Base-by-base conservation (phyloP, 1,140 invertebrate genomes). In the Polyergus mexicanus region DNA sequence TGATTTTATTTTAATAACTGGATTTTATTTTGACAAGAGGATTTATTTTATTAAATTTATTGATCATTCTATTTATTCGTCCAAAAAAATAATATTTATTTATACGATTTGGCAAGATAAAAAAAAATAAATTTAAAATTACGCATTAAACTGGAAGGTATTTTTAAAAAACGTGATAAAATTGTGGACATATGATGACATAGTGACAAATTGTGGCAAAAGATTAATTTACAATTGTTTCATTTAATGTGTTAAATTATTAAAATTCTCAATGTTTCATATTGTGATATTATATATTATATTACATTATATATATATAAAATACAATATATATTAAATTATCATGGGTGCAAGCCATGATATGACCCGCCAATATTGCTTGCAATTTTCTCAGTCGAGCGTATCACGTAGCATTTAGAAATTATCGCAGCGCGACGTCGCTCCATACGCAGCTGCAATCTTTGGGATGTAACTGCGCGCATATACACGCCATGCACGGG, bases 381-480 rank as follows among this genome's bases (percentile, higher is more conserved):
- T 60, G 78, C 68, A 72, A 83, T 83, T 83, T 83, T 19, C 78
- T 60, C 38, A 28, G 54, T 62, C 78, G 78, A 72, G 28, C 66
- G 54, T 56, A 83, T 72, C 78, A 72, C 78, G 47, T 80, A 80
- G 63, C 86, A 84, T 84, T 62, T 86, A 86, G 86, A 89, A 84
- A 58, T 81, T 86, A 83, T 86, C 83, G 56, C 69, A 54, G 62
- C 16, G 69, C 47, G 32, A 75, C 54, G 60, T 75, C 68, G 74
- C 38, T 85, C 56, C 74, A 51, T 35, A 22, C 66, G 58, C 84
- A 80, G 87, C 88, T 85, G 74, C 85, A 89, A 89, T 89, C 80
- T 89, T 86, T 88, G 62, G 75, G 77, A 80, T 72, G 88, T 66
- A 84, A 69, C 68, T 62, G 38, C 28, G 84, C 32, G 77, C 85